Base-by-base conservation (phyloP, 2,113 vertebrate genomes). In the Limnothrissa miodon region DNA sequence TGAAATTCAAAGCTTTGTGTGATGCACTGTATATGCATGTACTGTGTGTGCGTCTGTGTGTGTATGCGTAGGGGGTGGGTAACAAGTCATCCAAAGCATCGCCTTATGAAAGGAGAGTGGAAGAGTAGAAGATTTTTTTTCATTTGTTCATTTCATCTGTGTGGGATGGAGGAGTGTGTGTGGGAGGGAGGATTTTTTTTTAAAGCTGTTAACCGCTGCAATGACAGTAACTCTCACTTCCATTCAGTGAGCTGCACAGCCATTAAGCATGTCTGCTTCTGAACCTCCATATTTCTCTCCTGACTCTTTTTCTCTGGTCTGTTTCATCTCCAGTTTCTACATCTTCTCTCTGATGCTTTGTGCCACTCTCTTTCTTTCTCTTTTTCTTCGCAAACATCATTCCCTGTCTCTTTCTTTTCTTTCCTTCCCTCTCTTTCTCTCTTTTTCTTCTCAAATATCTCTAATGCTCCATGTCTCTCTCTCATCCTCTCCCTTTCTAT, bases 131-230 rank as follows among this genome's bases (percentile, higher is more conserved):
- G 39, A 19, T 23, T 66, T 66, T 66, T 36, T 74, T 74, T 74
- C 29, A 36, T 74, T 74, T 36, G 66, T 74, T 74, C 66, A 74
- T 74, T 74, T 74, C 29, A 74, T 82, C 19, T 44, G 39, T 82
- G 48, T 81, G 33, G 11, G 53, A 17, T 19, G 48, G 80, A 56
- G 45, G n/a, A 56, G 29, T 2, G 2, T 21, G 45, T 29, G 79
- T 29, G 79, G 48, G 79, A 39, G 79, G 33, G 21, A 42, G 42
- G 25, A 44, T 39, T 45, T 19, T 39, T 45, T 19, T 39, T 80
- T 51, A 39, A 25, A 45, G 45, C 66, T 74, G 66, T 36, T 36
- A 74, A 74, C 33, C 33, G 66, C 66, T 33, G 29, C 66, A 33
- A 15, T 74, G 66, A 74, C 29, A 74, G 36, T 29, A 74, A 74